A percentile compares a stretch with the other conserved stretches of the same genome.
These are phyloP conservation scores for Tiphia femorata DNA, from an alignment of 2,888 invertebrate genomes.

Conservation along the genomic window DNA sequence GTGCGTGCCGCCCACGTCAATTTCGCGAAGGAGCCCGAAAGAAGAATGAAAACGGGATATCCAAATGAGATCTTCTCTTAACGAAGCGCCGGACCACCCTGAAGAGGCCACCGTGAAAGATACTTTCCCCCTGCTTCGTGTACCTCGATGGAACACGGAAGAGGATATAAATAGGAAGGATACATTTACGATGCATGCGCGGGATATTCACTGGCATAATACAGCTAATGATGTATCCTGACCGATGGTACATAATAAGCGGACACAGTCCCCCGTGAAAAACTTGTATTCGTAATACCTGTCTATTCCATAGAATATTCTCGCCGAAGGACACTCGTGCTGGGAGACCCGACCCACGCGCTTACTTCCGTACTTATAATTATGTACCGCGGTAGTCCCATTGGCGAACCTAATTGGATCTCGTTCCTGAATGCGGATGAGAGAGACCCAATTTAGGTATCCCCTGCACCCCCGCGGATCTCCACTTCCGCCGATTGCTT, in stretches of 20 bases:
- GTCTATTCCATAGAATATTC: no score
- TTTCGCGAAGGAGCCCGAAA: background rate
- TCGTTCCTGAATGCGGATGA: conserved; percentile 8
- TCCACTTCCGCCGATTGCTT: background rate
- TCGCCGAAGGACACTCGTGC: background rate
- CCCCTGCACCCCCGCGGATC: background rate
- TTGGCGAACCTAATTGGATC: conserved; percentile 2
- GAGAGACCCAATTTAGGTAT: conserved; percentile 30
- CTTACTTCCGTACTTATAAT: background rate
- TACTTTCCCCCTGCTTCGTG: background rate
- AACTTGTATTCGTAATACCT: no score
- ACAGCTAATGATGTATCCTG: no score
- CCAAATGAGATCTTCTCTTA: conserved; percentile 6
- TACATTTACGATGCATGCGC: no score
- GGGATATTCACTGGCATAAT: no score
- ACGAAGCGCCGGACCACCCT: background rate
- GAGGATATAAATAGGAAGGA: no score
- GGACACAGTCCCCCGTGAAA: no score
- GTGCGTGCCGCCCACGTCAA: no score
- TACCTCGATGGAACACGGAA: background rate
- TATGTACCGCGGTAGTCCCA: background rate
- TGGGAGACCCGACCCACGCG: background rate
- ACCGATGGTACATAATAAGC: no score
- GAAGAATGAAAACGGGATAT: background rate
- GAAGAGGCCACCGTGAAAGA: background rate